Percentiles rank a stretch among this genome's conserved stretches.
These are phyloP conservation scores for Zingel zingel DNA, from an alignment of 2,113 vertebrate species.

Conservation along the genomic window DNA sequence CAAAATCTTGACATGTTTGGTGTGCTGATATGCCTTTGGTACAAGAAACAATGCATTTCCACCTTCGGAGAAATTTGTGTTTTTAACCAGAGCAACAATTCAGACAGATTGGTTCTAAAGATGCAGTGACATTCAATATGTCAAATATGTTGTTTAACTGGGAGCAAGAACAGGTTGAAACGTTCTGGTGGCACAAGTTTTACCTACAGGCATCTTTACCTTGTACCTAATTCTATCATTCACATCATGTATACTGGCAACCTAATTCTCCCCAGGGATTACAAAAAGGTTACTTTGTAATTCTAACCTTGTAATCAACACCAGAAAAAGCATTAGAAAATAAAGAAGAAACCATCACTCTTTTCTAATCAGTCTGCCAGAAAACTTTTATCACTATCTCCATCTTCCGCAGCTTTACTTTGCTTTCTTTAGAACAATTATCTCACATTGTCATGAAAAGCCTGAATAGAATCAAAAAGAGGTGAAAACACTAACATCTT, in stretches of 20 bases:
- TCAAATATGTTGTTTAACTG: not conserved
- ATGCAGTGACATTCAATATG: not conserved
- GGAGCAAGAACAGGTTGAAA: not conserved
- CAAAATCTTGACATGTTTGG: constrained; percentile 17
- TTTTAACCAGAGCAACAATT: constrained; percentile 6
- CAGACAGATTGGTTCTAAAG: not conserved
- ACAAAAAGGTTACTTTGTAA: not conserved
- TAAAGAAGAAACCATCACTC: constrained; percentile 12
- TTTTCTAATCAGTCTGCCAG: constrained; percentile 15
- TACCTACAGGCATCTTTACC: not conserved
- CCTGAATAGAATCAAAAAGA: not conserved
- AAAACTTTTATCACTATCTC: constrained; percentile 15
- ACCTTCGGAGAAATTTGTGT: not conserved
- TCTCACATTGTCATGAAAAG: constrained; percentile 13
- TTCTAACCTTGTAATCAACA: not conserved
- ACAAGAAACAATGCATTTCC: not conserved
- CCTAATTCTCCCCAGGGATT: not conserved
- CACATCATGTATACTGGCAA: not conserved
- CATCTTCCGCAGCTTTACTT: not conserved
- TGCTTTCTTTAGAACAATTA: constrained; percentile 9
- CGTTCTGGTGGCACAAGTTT: not conserved
- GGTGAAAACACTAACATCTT: not conserved
- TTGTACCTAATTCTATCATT: not conserved
- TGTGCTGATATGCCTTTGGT: not conserved
- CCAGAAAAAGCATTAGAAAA: not conserved